Evolutionary conservation across 2,113 vertebrate species (phyloP).

Genomic region (Polyodon spathula): DNA sequence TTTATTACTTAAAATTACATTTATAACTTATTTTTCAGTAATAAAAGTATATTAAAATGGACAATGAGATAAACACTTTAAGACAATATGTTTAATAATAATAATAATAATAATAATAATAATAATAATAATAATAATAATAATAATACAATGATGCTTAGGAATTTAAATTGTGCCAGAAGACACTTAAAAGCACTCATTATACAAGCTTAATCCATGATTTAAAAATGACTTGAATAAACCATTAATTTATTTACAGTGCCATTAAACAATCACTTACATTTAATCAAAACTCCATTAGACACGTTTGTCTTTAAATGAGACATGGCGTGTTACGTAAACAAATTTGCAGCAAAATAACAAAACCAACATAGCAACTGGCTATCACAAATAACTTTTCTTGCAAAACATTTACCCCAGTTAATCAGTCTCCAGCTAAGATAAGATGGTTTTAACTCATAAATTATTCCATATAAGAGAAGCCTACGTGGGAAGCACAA

Average conservation of each 20-base stretch:
- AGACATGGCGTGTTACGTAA: conserved; percentile 10
- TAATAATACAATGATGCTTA: no score
- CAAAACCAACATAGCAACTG: background rate
- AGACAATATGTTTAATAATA: no score
- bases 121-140: no score
- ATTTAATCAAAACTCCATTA: conserved; percentile 14
- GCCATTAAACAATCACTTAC: conserved; percentile 17
- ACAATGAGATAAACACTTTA: no score
- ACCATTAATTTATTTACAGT: conserved; percentile 8
- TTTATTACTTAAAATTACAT: no score
- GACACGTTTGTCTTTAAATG: conserved; percentile 4
- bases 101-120: no score
- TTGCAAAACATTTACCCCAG: background rate
- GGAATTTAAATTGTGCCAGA: background rate
- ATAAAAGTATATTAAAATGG: no score
- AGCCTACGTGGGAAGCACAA: background rate
- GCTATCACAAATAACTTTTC: background rate
- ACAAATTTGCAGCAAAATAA: conserved; percentile 1
- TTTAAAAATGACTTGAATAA: conserved; percentile 10
- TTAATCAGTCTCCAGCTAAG: background rate
- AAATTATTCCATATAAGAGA: background rate
- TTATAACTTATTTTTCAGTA: no score
- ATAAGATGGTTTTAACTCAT: conserved; percentile 2
- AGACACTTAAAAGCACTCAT: background rate
- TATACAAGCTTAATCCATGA: conserved; percentile 1